These are phyloP conservation scores for silkworm (Bombyx mori) DNA, from an alignment of 1,140 invertebrate species.

Conservation along the genomic window DNA sequence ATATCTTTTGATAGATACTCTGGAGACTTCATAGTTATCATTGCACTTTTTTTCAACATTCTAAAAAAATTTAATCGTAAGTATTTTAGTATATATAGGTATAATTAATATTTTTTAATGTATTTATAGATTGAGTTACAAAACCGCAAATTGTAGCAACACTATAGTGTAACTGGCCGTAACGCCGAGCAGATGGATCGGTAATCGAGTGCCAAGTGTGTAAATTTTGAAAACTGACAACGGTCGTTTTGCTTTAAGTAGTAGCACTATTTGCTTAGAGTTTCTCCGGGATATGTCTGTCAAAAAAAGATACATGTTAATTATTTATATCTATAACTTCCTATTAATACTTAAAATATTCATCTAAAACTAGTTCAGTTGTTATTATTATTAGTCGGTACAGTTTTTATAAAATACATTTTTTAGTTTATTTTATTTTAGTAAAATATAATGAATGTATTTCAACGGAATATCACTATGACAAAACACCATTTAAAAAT, in stretches of 20 bases:
- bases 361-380: no score
- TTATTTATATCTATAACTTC: neutral
- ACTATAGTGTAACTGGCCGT: slow-evolving; percentile 3
- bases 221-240: neutral
- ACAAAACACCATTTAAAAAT: no score
- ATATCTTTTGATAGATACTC: slow-evolving; percentile 43
- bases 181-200: slow-evolving; percentile 7
- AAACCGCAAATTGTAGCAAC: slow-evolving; percentile 18
- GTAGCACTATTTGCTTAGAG: slow-evolving; percentile 22
- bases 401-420: no score
- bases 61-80: neutral
- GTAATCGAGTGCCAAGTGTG: neutral
- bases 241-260: slow-evolving; percentile 5
- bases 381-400: no score
- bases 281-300: slow-evolving; percentile 21
- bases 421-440: no score
- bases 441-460: no score
- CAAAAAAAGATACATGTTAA: neutral
- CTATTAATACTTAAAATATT: no score
- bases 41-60: neutral
- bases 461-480: no score
- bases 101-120: neutral
- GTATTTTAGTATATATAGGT: no score
- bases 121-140: slow-evolving; percentile 9
- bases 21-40: neutral